Evolutionary conservation across 2,888 invertebrate species (phyloP), one percentile per base, ranked within the genome.

Genomic region (Thyatira batis): DNA sequence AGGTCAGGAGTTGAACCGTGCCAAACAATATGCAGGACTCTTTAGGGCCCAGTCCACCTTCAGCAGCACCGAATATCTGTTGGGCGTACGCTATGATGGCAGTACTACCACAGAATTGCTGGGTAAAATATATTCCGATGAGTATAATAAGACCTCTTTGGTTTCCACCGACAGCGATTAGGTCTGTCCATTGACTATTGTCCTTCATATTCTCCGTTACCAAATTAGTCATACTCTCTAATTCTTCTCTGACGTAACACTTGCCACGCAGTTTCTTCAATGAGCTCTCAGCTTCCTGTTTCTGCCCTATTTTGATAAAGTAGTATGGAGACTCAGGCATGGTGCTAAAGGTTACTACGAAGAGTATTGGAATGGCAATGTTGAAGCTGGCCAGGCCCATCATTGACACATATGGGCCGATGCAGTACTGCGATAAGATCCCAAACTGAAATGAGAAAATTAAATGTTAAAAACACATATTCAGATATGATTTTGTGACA

Each of bases 271-370:
- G 85, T 71, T 89, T 92, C 66, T 92, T 88, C 49, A 95, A 76
- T 0, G 94, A 92, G 44, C 82, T 69, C 53, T 93, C 89, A 0
- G 95, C 95, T 54, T 89, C 82, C 28, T 93, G 92, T 6, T 84
- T 81, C 23, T 89, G 83, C 10, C 89, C 92, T 0, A 83, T 79
- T 50, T 93, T 92, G 21, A 94, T 85, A 71, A 88, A 88, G 70
- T 89, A 94, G 67, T 94, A 93, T 0, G 95, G 95, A 1, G 95
- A 94, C 75, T 95, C 95, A 0, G 95, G 95, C 89, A 95, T 93
- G 39, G 93, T 92, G 48, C 92, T 84, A 73, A 94, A 93, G 0
- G 92, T 89, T 0, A 93, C 75, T 11, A 94, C 86, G 68, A 94
- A 93, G 1, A 94, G 66, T 27, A 94, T 82, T 0, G 94, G 93